Conservation (phyloP, 1,140 invertebrate species). For the Apis dorsata region DNA sequence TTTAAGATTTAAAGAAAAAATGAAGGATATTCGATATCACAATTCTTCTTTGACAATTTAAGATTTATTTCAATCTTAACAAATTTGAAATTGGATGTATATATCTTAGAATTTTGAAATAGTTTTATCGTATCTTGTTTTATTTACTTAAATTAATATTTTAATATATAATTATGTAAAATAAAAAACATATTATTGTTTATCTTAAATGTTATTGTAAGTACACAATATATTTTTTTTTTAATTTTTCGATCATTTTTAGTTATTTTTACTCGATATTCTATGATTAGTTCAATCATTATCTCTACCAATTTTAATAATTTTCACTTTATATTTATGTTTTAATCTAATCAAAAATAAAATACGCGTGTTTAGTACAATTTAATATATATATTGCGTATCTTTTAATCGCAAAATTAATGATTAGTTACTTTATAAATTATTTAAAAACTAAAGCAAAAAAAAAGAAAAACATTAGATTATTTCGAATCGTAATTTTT, state of each 20-base stretch:
- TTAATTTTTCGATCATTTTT: neutral
- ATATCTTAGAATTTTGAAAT: neutral
- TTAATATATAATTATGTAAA: neutral
- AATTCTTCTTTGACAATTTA: neutral
- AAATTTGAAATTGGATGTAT: neutral
- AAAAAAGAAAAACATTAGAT: neutral
- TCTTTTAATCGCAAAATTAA: conserved; percentile 22
- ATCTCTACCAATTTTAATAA: neutral
- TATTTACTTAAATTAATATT: neutral
- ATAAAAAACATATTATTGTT: too few species aligned
- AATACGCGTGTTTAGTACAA: neutral
- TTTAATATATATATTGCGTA: neutral
- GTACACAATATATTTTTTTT: too few species aligned
- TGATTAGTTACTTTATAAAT: conserved; percentile 14
- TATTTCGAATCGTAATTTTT: neutral
- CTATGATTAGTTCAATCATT: neutral
- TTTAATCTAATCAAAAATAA: conserved; percentile 1
- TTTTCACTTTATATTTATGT: neutral
- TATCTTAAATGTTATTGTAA: too few species aligned
- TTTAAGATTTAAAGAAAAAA: neutral
- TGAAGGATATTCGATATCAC: neutral
- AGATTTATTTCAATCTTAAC: neutral
- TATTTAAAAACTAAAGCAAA: neutral
- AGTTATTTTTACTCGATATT: neutral
- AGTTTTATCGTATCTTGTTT: neutral